Evolutionary conservation across 2,888 invertebrate species (phyloP), one percentile per base, ranked within the genome.

Genomic region (Mechanitis mazaeus): DNA sequence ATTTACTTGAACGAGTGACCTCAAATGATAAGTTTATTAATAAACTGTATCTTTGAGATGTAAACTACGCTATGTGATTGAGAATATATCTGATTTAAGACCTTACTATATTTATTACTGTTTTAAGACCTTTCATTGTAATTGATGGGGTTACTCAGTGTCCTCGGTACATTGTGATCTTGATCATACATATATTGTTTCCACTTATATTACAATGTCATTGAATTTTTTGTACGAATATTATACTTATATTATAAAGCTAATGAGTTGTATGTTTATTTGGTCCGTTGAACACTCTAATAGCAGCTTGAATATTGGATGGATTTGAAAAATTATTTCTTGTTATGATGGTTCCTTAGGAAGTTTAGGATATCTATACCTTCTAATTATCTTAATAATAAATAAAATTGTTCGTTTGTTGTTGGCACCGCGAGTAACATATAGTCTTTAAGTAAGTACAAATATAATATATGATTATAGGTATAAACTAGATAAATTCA

Each of bases 1-100:
- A 62, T 66, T 66, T 60, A 66, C 61, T 64, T 64, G 59, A 53
- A 64, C 64, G 33, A 61, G 35, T 57, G 61, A 60, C 66, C 66
- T 66, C 61, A 55, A 56, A 61, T 64, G 59, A 60, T 64, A 60
- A 60, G 46, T 57, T 54, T 61, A 64, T 64, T 59, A 57, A 61
- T 66, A 66, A 53, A 59, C 53, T 64, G 50, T 64, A 66, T 61
- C 61, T 62, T 45, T 64, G 46, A 56, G 61, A 62, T 64, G 54
- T 58, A 47, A 58, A 60, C 58, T 54, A 55, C 20, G 47, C 33
- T 57, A 45, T 46, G 54, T 58, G 42, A 62, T 63, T 56, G 54
- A 56, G 54, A 45, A 57, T 58, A 55, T 60, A 56, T 38, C 56
- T 54, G 46, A 54, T 35, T 62, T 46, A 54, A 59, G 38, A 54